Percentiles rank a stretch among this genome's conserved stretches.
Evolutionary conservation across 53 echinoderm and acorn worm species (phyloP).

Genomic region (Echinometra lucunter): DNA sequence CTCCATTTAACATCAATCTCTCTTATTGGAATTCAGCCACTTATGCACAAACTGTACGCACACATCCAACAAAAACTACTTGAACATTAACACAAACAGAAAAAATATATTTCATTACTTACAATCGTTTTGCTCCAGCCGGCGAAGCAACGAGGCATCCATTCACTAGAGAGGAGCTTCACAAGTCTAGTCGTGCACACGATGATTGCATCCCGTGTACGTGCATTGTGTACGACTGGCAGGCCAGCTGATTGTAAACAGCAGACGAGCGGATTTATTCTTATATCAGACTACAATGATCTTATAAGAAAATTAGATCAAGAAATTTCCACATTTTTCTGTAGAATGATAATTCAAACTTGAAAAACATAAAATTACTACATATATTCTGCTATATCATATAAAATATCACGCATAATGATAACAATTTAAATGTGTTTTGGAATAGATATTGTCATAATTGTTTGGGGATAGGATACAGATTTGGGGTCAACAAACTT

Average conservation of each 20-base stretch:
- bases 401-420: not conserved
- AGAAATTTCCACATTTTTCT: not conserved
- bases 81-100: not conserved
- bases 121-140: not conserved
- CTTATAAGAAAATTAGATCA: not conserved
- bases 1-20: not conserved
- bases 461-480: not conserved
- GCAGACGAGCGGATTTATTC: not conserved
- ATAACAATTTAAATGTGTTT: not conserved
- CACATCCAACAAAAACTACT: not conserved
- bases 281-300: not conserved
- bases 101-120: not conserved
- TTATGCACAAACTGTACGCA: not conserved
- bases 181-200: too few species aligned
- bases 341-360: not conserved
- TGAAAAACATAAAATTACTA: not conserved
- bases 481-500: conserved; percentile 52
- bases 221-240: not conserved
- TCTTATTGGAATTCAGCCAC: not conserved
- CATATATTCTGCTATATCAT: not conserved
- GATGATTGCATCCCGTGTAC: not conserved
- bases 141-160: not conserved
- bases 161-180: not conserved
- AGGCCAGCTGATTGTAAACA: conserved; percentile 16
- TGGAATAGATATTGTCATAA: not conserved